Evolutionary conservation across 92 coral and sea anemone species (phyloP).

Genomic region (Zoanthus gigantus): DNA sequence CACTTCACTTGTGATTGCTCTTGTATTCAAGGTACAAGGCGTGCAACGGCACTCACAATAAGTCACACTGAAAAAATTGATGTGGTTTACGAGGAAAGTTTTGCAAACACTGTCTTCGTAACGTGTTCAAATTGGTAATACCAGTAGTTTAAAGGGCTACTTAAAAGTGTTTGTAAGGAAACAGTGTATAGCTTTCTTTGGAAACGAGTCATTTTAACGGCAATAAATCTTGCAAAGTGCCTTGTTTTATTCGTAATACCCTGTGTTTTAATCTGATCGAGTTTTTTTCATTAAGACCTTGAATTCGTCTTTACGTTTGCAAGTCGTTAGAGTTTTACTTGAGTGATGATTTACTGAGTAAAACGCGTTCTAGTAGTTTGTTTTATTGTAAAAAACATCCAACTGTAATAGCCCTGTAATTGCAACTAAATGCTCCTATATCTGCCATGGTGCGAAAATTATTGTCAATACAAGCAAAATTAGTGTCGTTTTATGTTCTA

Average conservation of each 20-base stretch:
- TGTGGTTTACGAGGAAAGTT: constrained; percentile 10
- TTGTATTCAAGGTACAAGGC: background rate
- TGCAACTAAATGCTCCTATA: constrained; percentile 50
- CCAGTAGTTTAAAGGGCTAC: constrained; percentile 23
- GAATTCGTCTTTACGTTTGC: constrained; percentile 14
- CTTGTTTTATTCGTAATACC: constrained; percentile 32
- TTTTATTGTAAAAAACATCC: constrained; percentile 37
- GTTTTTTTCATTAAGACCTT: background rate
- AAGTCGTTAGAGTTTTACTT: constrained; percentile 3
- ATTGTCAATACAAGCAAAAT: constrained; percentile 46
- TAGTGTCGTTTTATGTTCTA: constrained; percentile 33
- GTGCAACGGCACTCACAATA: no score
- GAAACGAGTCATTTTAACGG: constrained; percentile 30
- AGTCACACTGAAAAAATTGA: background rate
- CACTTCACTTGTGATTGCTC: background rate
- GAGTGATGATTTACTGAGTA: constrained; percentile 15
- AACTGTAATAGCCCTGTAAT: constrained; percentile 39
- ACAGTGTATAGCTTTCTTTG: constrained; percentile 32
- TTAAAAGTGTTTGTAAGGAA: constrained; percentile 45
- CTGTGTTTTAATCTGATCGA: constrained; percentile 31
- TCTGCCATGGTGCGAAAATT: constrained; percentile 50
- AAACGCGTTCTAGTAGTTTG: constrained; percentile 21
- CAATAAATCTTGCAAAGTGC: constrained; percentile 50
- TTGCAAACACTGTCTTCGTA: constrained; percentile 11
- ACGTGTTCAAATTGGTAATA: constrained; percentile 23